These are phyloP conservation scores for Atrichornis clamosus DNA, from an alignment of 2,113 vertebrate genomes.

Conservation along the genomic window DNA sequence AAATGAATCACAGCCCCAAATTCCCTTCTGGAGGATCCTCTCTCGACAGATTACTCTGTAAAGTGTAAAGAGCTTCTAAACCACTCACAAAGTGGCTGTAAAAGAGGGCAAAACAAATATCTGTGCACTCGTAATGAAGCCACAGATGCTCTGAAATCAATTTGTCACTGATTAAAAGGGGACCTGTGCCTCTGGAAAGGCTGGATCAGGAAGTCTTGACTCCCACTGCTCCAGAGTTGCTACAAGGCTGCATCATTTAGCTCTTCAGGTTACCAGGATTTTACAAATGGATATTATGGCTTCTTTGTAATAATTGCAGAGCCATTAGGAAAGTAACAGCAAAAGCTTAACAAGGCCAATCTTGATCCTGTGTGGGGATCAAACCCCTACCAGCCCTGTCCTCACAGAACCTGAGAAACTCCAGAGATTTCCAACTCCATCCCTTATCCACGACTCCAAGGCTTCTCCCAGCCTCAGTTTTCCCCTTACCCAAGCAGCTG, in stretches of 20 bases:
- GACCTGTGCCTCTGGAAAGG: not conserved
- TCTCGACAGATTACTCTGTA: not conserved
- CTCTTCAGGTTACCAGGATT: not conserved
- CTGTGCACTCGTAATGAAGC: not conserved
- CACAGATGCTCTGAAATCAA: not conserved
- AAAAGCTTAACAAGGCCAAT: not conserved
- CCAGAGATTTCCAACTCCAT: not conserved
- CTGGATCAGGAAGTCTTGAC: not conserved
- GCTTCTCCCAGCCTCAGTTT: not conserved
- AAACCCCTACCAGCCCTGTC: not conserved
- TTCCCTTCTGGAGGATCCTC: not conserved
- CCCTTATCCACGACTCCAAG: rapidly evolving
- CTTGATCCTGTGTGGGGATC: not conserved
- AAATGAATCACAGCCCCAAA: not conserved
- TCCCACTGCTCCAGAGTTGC: not conserved
- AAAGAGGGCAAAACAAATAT: not conserved
- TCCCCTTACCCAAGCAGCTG: not conserved
- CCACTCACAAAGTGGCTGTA: not conserved
- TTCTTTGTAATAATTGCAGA: not conserved
- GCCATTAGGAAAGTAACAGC: not conserved
- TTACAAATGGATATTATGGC: not conserved
- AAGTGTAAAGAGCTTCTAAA: not conserved
- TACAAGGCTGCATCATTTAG: not conserved
- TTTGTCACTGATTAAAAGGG: not conserved
- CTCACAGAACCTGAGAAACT: not conserved